Evolutionary conservation across 2,888 invertebrate genomes (phyloP).

Genomic region (Fragum whitleyi): DNA sequence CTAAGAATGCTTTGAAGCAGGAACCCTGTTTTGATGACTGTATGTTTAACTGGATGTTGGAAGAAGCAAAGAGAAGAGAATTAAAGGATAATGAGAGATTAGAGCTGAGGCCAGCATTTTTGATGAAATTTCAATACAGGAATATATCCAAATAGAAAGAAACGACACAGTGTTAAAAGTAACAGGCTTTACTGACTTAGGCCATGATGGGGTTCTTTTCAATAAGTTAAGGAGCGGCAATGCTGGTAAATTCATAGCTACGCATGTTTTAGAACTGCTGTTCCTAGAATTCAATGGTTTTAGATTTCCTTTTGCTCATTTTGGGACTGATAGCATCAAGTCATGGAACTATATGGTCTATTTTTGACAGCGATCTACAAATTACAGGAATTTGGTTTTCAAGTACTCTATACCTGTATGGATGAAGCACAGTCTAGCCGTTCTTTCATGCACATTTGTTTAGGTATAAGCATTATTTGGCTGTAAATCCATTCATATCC

Average conservation of each 20-base stretch:
- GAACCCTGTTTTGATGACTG: constrained; percentile 15
- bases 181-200: constrained; percentile 38
- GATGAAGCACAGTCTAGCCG: constrained; percentile 52
- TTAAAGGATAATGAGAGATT: neutral
- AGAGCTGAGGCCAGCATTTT: constrained; percentile 13
- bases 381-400: constrained; percentile 41
- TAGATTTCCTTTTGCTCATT: constrained; percentile 54
- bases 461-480: constrained; percentile 19
- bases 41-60: constrained; percentile 23
- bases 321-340: constrained; percentile 35
- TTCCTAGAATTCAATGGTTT: constrained; percentile 53
- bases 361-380: constrained; percentile 43
- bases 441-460: constrained; percentile 18
- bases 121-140: constrained; percentile 27
- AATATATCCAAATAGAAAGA: constrained; percentile 6
- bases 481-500: neutral
- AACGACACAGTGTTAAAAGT: constrained; percentile 2
- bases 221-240: constrained; percentile 8
- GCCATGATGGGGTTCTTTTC: constrained; percentile 30
- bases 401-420: constrained; percentile 51
- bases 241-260: constrained; percentile 32
- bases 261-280: constrained; percentile 48
- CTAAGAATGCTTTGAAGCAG: neutral
- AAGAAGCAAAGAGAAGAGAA: constrained; percentile 5
- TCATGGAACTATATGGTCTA: constrained; percentile 30